Conservation (phyloP, 1,140 invertebrate species). For the Drosophila murphyi region DNA sequence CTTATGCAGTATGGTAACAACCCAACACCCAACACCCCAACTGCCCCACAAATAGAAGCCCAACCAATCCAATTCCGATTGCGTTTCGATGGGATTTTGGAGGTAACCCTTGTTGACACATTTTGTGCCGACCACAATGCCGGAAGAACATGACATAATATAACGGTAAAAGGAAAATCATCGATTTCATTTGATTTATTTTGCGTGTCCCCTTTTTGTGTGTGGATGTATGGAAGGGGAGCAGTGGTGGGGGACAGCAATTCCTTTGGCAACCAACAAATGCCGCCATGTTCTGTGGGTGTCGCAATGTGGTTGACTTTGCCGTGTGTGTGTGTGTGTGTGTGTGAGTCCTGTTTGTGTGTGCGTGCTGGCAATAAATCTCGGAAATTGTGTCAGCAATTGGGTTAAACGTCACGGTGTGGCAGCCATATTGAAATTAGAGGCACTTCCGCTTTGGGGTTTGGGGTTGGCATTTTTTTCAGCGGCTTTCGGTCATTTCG, state of each 20-base stretch:
- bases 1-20: neutral
- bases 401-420: constrained; percentile 59
- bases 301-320: constrained; percentile 15
- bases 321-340: constrained; percentile 16
- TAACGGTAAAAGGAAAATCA: constrained; percentile 81
- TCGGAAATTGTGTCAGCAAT: constrained; percentile 82
- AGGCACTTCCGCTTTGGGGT: constrained; percentile 72
- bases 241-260: neutral
- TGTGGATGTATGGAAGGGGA: neutral
- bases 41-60: neutral
- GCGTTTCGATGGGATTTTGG: neutral
- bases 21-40: neutral
- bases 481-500: constrained; percentile 38
- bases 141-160: constrained; percentile 79
- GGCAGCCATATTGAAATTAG: constrained; percentile 79
- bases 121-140: constrained; percentile 22
- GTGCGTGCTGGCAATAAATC: constrained; percentile 70
- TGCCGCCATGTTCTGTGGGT: constrained; percentile 35
- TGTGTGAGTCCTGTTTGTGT: constrained; percentile 22
- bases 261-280: constrained; percentile 37
- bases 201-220: constrained; percentile 38
- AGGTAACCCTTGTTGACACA: constrained; percentile 35
- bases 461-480: constrained; percentile 37
- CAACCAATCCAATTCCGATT: constrained; percentile 1
- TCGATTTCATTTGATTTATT: constrained; percentile 82